phyloP scores from a whole-genome alignment of 2,888 invertebrate species.

The Cheilosia vernalis region DNA sequence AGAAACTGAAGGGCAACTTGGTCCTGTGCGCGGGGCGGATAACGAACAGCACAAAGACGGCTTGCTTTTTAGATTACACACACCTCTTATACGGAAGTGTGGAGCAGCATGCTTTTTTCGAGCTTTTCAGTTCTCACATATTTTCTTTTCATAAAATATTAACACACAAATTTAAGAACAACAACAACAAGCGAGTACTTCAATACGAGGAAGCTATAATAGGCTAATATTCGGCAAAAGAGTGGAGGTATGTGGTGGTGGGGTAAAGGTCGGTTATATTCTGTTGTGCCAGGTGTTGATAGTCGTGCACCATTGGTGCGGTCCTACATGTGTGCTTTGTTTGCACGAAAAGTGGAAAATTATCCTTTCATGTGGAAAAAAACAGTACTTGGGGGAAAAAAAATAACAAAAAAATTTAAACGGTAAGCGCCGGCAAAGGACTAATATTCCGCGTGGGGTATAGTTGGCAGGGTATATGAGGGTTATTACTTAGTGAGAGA shows the following conservation, averaged over 20 bases:
- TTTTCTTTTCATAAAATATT: conserved; percentile 50
- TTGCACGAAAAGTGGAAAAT: conserved; percentile 60
- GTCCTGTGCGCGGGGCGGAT: background rate
- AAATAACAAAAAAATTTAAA: conserved; percentile 48
- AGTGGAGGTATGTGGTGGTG: background rate
- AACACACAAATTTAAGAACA: conserved; percentile 35
- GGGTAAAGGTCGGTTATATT: conserved; percentile 13
- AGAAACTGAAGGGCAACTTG: background rate
- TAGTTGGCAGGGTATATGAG: conserved; percentile 20
- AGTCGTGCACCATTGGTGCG: conserved; percentile 62
- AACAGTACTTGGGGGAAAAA: conserved; percentile 11
- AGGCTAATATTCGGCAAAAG: conserved; percentile 12
- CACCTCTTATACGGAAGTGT: background rate
- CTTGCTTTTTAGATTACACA: conserved; percentile 3
- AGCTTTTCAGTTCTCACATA: conserved; percentile 12
- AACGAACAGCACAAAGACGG: background rate
- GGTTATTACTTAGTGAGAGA: conserved; percentile 9
- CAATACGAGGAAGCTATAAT: conserved; percentile 8
- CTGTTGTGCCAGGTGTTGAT: conserved; percentile 63
- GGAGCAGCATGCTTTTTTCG: background rate
- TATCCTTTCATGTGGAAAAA: conserved; percentile 69
- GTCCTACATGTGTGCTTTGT: conserved; percentile 26
- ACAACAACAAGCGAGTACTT: background rate
- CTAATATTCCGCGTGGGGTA: conserved; percentile 38
- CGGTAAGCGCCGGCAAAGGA: conserved; percentile 56